These are phyloP conservation scores for Drosophila rufa DNA, from an alignment of 1,140 invertebrate species.

Conservation along the genomic window DNA sequence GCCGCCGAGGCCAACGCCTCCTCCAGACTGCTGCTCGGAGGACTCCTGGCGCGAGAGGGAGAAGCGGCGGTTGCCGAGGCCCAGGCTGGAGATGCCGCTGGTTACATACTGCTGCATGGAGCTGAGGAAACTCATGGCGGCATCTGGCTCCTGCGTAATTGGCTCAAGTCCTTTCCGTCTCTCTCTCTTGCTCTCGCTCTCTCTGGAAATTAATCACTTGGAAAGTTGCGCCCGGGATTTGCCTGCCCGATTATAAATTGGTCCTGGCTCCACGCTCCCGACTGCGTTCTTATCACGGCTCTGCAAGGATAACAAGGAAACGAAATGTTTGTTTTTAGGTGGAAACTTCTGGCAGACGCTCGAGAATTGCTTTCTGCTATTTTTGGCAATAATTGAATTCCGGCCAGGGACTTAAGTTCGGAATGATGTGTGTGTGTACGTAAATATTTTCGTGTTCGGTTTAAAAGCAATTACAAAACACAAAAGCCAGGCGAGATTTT, in stretches of 20 bases:
- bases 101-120: constrained; percentile 92
- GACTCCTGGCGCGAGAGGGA: constrained; percentile 90
- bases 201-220: constrained; percentile 77
- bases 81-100: constrained; percentile 91
- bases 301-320: constrained; percentile 56
- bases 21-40: constrained; percentile 61
- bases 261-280: constrained; percentile 23
- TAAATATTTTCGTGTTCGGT: constrained; percentile 30
- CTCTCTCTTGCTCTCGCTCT: constrained; percentile 1
- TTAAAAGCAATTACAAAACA: constrained; percentile 57
- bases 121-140: constrained; percentile 92
- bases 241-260: constrained; percentile 69
- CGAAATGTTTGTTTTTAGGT: constrained; percentile 40
- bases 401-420: constrained; percentile 27
- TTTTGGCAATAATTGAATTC: constrained; percentile 69
- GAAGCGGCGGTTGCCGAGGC: constrained; percentile 91
- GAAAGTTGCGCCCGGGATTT: constrained; percentile 69
- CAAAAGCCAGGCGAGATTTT: constrained; percentile 15
- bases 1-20: constrained; percentile 17
- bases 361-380: constrained; percentile 51
- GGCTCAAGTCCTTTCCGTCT: constrained; percentile 57
- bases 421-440: constrained; percentile 24
- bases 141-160: constrained; percentile 73
- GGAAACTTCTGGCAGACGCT: constrained; percentile 26
- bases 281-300: constrained; percentile 41